Percentiles rank a stretch among this genome's conserved stretches.
Conservation (phyloP, 2,113 vertebrate genomes). For the Oryzias celebensis region DNA sequence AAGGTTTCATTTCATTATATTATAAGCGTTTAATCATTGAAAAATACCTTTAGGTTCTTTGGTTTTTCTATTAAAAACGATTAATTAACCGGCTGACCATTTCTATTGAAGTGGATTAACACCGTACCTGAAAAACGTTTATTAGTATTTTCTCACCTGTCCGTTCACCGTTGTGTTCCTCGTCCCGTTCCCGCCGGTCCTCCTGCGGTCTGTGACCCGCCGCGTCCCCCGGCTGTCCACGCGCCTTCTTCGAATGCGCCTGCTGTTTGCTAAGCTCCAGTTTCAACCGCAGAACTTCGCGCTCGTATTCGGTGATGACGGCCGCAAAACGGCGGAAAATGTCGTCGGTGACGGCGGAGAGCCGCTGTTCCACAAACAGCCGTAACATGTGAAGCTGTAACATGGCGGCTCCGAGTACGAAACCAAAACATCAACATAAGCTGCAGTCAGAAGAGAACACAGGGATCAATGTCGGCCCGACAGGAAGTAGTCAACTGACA, state of each 20-base stretch:
- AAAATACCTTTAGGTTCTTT: too few relatives aligned
- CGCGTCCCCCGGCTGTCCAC: not conserved
- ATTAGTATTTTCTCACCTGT: not conserved
- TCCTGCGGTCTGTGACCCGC: too few relatives aligned
- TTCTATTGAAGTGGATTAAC: too few relatives aligned
- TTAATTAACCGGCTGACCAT: too few relatives aligned
- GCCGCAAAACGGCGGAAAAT: not conserved
- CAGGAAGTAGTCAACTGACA: not conserved
- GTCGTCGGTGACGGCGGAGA: constrained; percentile 1
- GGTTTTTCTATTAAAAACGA: too few relatives aligned
- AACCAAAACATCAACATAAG: not conserved
- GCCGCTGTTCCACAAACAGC: not conserved
- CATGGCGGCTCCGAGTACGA: not conserved
- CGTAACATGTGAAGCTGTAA: not conserved
- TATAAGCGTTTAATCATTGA: too few relatives aligned
- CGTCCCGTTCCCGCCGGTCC: too few relatives aligned
- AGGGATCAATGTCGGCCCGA: not conserved
- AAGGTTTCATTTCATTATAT: too few relatives aligned
- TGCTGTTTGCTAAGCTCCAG: not conserved
- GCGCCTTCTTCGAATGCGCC: not conserved
- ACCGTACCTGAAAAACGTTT: too few relatives aligned
- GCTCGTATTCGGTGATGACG: not conserved
- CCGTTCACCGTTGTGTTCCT: too few relatives aligned
- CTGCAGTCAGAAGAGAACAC: not conserved
- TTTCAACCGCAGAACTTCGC: not conserved